Evolutionary conservation across 2,888 invertebrate species (phyloP).

Genomic region (Noctuana brunneofusca): DNA sequence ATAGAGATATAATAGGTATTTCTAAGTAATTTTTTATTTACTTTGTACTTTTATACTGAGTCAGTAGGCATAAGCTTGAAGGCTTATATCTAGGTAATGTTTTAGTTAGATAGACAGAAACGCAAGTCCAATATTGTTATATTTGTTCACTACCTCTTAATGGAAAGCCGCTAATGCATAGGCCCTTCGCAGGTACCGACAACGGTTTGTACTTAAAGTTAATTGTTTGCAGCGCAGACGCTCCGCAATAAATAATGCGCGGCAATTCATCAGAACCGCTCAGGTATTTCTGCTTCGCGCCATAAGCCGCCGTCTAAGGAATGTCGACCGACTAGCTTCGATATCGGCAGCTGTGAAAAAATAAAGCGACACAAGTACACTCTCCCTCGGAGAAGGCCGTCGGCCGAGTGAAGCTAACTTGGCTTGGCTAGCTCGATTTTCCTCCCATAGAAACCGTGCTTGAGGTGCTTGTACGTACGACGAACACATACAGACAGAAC

Average conservation of each 20-base stretch:
- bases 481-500: conserved; percentile 44
- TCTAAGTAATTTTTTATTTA: no score
- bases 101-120: neutral
- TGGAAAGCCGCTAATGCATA: conserved; percentile 5
- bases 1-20: no score
- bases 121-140: neutral
- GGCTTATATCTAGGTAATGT: no score
- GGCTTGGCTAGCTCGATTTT: conserved; percentile 51
- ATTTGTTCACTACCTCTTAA: conserved; percentile 5
- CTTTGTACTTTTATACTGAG: no score
- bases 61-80: neutral
- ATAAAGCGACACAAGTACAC: conserved; percentile 51
- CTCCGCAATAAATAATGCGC: conserved; percentile 63
- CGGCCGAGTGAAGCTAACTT: conserved; percentile 48
- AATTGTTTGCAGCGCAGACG: conserved; percentile 49
- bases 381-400: conserved; percentile 49
- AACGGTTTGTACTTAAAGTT: conserved; percentile 35
- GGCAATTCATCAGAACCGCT: conserved; percentile 72
- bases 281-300: conserved; percentile 77
- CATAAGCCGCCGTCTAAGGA: conserved; percentile 70
- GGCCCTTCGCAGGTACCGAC: conserved; percentile 19
- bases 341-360: conserved; percentile 54
- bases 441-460: conserved; percentile 61
- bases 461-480: conserved; percentile 54
- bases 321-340: conserved; percentile 73